Base-by-base conservation (phyloP, 1,140 invertebrate genomes). In the Drosophila bipectinata region DNA sequence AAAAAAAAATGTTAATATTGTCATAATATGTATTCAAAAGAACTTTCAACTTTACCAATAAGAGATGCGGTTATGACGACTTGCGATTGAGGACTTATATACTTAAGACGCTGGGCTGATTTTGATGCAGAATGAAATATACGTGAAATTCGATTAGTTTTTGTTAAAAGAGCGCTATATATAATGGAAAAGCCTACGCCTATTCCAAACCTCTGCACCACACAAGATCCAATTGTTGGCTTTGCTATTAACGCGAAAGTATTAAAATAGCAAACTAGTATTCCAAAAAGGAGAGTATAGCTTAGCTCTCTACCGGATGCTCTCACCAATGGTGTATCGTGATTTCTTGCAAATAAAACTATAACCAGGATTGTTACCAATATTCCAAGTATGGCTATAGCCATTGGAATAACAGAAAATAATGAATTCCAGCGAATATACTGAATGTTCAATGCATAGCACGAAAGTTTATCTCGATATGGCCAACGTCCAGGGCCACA, bases 61-160 rank as follows among this genome's bases (percentile, higher is more conserved):
- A 95, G 93, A 34, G 95, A 94, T 45, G 95, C 94, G 8, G 95
- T 95, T 30, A 94, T 94, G 84, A 96, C 96, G 24, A 97, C 94
- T 92, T 94, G 92, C 1, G 92, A 90, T 28, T 90, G 81, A 1
- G 90, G 90, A 41, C 81, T 90, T 92, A 94, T 94, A 74, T 94
- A 94, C 18, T 94, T 94, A 81, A 95, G 95, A 79, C 97, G 97
- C 67, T 95, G 94, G 1, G 95, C 97, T 44, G 97, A 95, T 84
- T 97, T 97, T 88, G 97, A 97, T 49, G 95, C 96, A 1, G 96
- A 96, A 9, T 96, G 96, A 34, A 98, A 93, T 75, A 97, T 97
- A 14, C 97, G 91, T 0, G 96, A 96, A 37, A 98, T 98, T 52
- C 97, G 93, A 92, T 98, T 97, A 0, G 97, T 98, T 93, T 97